phyloP scores from a whole-genome alignment of 2,888 invertebrate genomes.

The Lithosia quadra region DNA sequence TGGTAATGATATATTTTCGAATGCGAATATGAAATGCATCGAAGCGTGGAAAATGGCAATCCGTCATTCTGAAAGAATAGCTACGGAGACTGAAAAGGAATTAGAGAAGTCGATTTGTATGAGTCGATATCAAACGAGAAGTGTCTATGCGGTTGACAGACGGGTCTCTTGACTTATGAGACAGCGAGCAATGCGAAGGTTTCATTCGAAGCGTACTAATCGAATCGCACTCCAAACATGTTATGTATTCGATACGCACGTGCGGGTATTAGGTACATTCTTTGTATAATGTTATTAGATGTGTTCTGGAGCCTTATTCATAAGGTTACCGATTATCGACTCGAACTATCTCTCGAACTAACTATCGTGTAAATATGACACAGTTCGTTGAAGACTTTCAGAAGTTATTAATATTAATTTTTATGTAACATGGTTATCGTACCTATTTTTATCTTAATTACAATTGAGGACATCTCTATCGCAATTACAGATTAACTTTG shows the following conservation, averaged over 20 bases:
- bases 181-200: slow-evolving; percentile 17
- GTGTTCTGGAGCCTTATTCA: neutral
- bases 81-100: slow-evolving; percentile 39
- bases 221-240: slow-evolving; percentile 27
- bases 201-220: slow-evolving; percentile 31
- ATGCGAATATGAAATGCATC: slow-evolving; percentile 30
- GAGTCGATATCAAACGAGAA: slow-evolving; percentile 48
- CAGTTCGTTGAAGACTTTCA: neutral
- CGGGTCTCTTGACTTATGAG: slow-evolving; percentile 43
- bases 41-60: slow-evolving; percentile 35
- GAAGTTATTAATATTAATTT: no score
- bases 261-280: neutral
- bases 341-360: no score
- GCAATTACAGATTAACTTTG: neutral
- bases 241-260: slow-evolving; percentile 8
- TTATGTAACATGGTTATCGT: no score
- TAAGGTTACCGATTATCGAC: no score
- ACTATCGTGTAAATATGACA: neutral
- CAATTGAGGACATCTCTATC: no score
- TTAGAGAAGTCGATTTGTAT: slow-evolving; percentile 55
- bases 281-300: slow-evolving; percentile 1
- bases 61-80: slow-evolving; percentile 40
- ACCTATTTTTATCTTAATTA: no score
- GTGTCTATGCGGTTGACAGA: slow-evolving; percentile 51
- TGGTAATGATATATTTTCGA: slow-evolving; percentile 46